These are phyloP conservation scores for Laterallus jamaicensis DNA, from an alignment of 2,113 vertebrate species.

Conservation along the genomic window DNA sequence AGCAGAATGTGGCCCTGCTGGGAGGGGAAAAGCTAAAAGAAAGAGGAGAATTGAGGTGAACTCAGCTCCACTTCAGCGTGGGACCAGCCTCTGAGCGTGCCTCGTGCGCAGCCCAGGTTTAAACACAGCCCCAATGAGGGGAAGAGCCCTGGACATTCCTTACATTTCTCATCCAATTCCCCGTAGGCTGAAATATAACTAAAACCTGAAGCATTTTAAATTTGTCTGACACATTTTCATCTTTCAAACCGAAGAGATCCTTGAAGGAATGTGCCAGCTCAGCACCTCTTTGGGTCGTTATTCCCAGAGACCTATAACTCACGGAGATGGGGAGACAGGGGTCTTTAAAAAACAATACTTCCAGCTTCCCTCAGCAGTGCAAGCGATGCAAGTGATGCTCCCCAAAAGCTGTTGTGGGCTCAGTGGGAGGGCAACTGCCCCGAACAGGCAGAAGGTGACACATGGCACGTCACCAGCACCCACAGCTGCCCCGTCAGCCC, in stretches of 20 bases:
- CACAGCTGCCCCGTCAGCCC: neutral
- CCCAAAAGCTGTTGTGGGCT: neutral
- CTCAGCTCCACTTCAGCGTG: fast-evolving
- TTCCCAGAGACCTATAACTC: neutral
- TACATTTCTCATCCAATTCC: neutral
- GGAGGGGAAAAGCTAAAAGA: fast-evolving
- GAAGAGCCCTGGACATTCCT: neutral
- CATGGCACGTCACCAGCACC: neutral
- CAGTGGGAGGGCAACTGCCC: neutral
- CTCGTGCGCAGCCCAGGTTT: fast-evolving
- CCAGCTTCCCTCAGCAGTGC: neutral
- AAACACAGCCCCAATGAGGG: neutral
- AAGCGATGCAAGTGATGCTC: neutral
- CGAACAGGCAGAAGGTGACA: neutral
- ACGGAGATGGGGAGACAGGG: fast-evolving
- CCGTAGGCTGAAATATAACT: neutral
- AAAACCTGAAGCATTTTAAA: neutral
- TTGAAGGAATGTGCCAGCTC: constrained; percentile 33
- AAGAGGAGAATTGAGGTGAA: neutral
- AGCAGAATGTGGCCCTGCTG: neutral
- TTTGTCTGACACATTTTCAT: constrained; percentile 1
- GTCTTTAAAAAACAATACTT: neutral
- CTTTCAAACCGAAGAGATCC: constrained; percentile 11
- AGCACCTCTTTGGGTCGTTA: neutral
- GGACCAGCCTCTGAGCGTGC: fast-evolving